Evolutionary conservation across 2,888 invertebrate species (phyloP).

Genomic region (Oscheius sp.): DNA sequence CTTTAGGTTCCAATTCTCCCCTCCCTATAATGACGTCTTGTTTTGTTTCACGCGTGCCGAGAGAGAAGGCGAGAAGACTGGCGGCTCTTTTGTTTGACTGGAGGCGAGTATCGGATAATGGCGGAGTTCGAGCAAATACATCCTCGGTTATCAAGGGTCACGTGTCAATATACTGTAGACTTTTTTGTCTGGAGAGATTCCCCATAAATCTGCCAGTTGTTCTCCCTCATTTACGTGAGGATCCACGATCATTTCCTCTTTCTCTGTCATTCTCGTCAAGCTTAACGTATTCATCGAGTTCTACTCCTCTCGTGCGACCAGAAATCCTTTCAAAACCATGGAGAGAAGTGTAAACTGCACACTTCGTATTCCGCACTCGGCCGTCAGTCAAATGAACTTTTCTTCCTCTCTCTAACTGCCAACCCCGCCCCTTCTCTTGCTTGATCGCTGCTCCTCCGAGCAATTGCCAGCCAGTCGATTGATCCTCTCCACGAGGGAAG

Average conservation of each 20-base stretch:
- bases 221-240: neutral
- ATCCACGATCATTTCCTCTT: neutral
- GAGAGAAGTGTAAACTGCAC: neutral
- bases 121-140: conserved; percentile 12
- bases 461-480: conserved; percentile 13
- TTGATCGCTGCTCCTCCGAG: neutral
- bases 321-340: neutral
- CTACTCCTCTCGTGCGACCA: neutral
- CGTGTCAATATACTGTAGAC: neutral
- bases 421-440: conserved; percentile 15
- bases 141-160: neutral
- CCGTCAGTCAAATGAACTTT: neutral
- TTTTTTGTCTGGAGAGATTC: neutral
- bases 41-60: conserved; percentile 19
- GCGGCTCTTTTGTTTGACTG: conserved; percentile 15
- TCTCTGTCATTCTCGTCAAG: neutral
- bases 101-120: conserved; percentile 12
- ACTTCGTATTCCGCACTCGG: conserved; percentile 17
- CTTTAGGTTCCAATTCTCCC: too few species aligned
- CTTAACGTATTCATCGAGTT: neutral
- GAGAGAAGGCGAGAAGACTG: neutral
- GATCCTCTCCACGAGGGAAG: neutral
- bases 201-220: conserved; percentile 17
- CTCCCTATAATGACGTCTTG: conserved; percentile 13
- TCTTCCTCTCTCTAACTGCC: neutral